phyloP scores from a whole-genome alignment of 2,888 invertebrate species.

The Drosophila peninsularis region DNA sequence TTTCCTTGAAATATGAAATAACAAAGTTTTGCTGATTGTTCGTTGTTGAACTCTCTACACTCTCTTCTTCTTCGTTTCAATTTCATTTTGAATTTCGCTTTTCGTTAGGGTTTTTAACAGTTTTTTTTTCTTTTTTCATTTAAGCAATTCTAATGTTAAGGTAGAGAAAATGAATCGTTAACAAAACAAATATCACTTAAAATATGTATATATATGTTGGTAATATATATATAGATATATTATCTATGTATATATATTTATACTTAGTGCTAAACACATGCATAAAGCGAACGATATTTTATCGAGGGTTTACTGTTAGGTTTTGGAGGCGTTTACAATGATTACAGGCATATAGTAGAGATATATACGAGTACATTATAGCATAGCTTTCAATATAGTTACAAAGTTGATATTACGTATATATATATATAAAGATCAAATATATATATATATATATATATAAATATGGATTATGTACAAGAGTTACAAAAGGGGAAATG shows the following conservation, averaged over 20 bases:
- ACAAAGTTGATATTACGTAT: slow-evolving; percentile 13
- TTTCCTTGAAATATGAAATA: not conserved
- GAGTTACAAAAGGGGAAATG: not conserved
- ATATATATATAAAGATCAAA: slow-evolving; percentile 10
- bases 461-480: slow-evolving; percentile 8
- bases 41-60: not conserved
- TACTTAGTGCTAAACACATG: slow-evolving; percentile 1
- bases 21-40: slow-evolving; percentile 2
- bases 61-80: not conserved
- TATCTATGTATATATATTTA: not conserved
- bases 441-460: slow-evolving; percentile 23
- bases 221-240: not conserved
- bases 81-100: slow-evolving; percentile 1
- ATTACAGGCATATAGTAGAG: slow-evolving; percentile 23
- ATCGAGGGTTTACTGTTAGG: not conserved
- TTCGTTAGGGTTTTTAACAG: slow-evolving; percentile 7
- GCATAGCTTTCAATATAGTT: slow-evolving; percentile 5
- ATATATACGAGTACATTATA: slow-evolving; percentile 31
- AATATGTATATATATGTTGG: not conserved
- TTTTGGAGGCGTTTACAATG: slow-evolving; percentile 10
- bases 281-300: slow-evolving; percentile 6
- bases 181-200: slow-evolving; percentile 10
- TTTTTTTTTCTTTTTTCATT: not conserved
- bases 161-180: slow-evolving; percentile 1
- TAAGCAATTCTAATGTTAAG: slow-evolving; percentile 1